Percentiles rank a stretch among this genome's conserved stretches.
Evolutionary conservation across 1,140 invertebrate species (phyloP).

Genomic region (Dufourea novaeangliae): DNA sequence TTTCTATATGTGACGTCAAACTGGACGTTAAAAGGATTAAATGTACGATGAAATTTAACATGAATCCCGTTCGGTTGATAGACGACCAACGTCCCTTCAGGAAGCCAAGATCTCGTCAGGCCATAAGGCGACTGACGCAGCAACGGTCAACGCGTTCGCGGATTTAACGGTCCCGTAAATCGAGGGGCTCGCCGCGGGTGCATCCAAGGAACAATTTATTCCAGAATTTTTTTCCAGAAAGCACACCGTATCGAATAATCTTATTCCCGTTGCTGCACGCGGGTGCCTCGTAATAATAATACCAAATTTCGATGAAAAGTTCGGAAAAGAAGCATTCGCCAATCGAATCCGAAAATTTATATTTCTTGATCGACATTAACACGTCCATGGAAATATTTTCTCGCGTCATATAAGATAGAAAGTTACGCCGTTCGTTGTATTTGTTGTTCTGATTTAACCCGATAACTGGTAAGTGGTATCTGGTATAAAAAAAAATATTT

Average conservation of each 20-base stretch:
- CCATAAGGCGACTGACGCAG: neutral
- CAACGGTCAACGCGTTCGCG: neutral
- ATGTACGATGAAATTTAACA: too few species aligned
- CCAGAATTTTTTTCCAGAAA: conserved; percentile 14
- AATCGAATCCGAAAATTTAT: conserved; percentile 9
- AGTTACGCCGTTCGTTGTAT: too few species aligned
- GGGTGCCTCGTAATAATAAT: conserved; percentile 47
- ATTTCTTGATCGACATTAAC: too few species aligned
- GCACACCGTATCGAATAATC: conserved; percentile 32
- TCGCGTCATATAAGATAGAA: too few species aligned
- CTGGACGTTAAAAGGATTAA: too few species aligned
- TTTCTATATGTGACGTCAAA: too few species aligned
- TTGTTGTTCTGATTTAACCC: too few species aligned
- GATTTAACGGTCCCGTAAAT: neutral
- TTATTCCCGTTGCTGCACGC: conserved; percentile 30
- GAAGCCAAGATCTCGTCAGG: too few species aligned
- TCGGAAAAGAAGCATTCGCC: conserved; percentile 29
- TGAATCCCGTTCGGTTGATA: too few species aligned
- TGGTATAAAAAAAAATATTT: too few species aligned
- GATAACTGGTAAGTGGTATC: too few species aligned
- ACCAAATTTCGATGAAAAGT: conserved; percentile 3
- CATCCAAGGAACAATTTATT: neutral
- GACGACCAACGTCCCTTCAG: neutral
- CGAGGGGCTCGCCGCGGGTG: neutral
- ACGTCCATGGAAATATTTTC: too few species aligned